phyloP scores from a whole-genome alignment of 2,113 vertebrate species.

The crab-eating macaque (Macaca fascicularis) region DNA sequence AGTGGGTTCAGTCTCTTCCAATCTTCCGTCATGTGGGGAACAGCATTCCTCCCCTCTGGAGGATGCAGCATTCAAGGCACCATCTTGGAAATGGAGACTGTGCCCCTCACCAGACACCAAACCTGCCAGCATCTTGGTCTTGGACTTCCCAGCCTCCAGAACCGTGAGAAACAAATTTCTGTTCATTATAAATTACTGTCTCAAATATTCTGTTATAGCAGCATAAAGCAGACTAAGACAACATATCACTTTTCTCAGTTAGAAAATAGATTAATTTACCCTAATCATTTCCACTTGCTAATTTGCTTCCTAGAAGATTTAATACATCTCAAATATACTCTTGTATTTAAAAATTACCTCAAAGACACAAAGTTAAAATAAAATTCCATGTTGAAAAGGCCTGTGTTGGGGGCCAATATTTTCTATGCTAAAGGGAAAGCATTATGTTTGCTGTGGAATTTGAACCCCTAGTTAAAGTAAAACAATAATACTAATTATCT shows the following conservation, averaged over 20 bases:
- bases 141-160: not conserved
- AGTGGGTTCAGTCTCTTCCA: not conserved
- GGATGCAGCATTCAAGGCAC: not conserved
- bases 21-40: not conserved
- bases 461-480: conserved; percentile 47
- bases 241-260: conserved; percentile 77
- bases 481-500: not conserved
- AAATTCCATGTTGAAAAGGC: conserved; percentile 55
- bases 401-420: not conserved
- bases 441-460: not conserved
- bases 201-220: not conserved
- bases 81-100: not conserved
- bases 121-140: not conserved
- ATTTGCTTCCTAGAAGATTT: conserved; percentile 75
- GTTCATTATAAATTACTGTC: not conserved
- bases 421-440: conserved; percentile 51
- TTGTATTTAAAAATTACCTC: conserved; percentile 60
- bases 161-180: not conserved
- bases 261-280: conserved; percentile 78
- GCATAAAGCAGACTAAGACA: not conserved
- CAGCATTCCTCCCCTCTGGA: not conserved
- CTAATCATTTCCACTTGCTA: conserved; percentile 83
- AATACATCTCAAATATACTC: conserved; percentile 63
- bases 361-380: conserved; percentile 64
- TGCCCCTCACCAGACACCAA: not conserved